Conservation (phyloP, 2,113 vertebrate species). For the Entelurus aequoreus region DNA sequence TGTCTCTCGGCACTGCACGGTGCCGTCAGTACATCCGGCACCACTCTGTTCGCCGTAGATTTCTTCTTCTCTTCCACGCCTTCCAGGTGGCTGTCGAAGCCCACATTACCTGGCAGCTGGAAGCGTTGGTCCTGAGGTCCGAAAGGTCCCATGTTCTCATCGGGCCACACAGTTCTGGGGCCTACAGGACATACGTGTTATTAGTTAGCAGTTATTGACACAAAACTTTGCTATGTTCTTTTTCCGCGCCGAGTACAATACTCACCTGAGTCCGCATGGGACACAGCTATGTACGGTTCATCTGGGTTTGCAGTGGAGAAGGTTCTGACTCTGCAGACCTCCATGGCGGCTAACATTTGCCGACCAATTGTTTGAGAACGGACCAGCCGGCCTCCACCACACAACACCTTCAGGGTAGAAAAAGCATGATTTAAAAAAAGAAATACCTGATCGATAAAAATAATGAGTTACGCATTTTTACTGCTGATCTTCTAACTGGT, state of each 20-base stretch:
- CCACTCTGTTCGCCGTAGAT: slow-evolving; percentile 56
- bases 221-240: too few relatives aligned
- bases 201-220: not conserved
- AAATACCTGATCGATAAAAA: not conserved
- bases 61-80: slow-evolving; percentile 70
- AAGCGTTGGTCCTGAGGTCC: slow-evolving; percentile 93
- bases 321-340: slow-evolving; percentile 65
- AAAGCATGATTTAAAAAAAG: not conserved
- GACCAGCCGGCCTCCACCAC: slow-evolving; percentile 74
- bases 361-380: slow-evolving; percentile 75
- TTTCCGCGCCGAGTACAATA: not conserved
- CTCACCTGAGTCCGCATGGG: slow-evolving; percentile 80
- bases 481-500: not conserved
- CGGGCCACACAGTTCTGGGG: slow-evolving; percentile 90
- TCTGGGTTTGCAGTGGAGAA: slow-evolving; percentile 91
- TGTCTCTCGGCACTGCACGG: slow-evolving; percentile 83
- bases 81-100: slow-evolving; percentile 90
- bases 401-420: slow-evolving; percentile 76
- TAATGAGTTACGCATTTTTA: not conserved
- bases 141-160: slow-evolving; percentile 94
- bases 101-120: slow-evolving; percentile 89
- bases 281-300: slow-evolving; percentile 78
- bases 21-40: slow-evolving; percentile 82
- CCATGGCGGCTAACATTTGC: slow-evolving; percentile 71
- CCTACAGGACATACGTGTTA: slow-evolving; percentile 56